phyloP scores from a whole-genome alignment of 2,797 vertebrate species.

The Syncerus caffer region DNA sequence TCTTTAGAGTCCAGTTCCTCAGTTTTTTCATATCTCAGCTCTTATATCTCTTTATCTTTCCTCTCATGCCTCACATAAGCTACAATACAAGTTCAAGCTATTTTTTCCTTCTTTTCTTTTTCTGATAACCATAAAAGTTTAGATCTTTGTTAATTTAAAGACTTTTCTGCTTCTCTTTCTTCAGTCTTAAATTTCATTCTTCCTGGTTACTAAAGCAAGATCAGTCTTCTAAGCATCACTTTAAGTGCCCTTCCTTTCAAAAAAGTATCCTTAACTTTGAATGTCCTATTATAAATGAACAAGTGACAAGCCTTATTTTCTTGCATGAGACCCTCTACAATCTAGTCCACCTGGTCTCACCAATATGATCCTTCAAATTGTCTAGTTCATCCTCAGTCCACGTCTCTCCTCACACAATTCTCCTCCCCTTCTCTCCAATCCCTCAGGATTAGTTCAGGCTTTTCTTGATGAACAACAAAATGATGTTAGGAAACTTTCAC shows the following conservation, averaged over 20 bases:
- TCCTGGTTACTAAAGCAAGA: neutral
- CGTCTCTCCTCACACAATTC: neutral
- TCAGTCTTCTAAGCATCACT: neutral
- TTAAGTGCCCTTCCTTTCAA: neutral
- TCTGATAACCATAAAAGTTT: neutral
- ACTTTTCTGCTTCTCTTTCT: neutral
- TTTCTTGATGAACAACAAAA: neutral
- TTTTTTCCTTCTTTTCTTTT: neutral
- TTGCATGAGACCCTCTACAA: neutral
- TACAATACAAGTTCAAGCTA: neutral
- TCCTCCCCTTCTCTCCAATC: neutral
- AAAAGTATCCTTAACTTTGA: neutral
- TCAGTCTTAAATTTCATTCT: neutral
- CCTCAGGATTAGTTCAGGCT: neutral
- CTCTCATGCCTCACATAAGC: neutral
- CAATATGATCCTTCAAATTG: neutral
- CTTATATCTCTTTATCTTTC: neutral
- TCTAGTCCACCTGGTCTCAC: neutral
- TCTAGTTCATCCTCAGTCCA: neutral
- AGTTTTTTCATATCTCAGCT: fast-evolving
- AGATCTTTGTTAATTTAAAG: neutral
- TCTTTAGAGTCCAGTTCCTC: fast-evolving
- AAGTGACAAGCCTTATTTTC: neutral
- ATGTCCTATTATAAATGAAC: neutral
- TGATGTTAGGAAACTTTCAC: neutral